A percentile compares a stretch with the other conserved stretches of the same genome.
phyloP scores from a whole-genome alignment of 2,113 vertebrate genomes.

The Rhineura floridana region DNA sequence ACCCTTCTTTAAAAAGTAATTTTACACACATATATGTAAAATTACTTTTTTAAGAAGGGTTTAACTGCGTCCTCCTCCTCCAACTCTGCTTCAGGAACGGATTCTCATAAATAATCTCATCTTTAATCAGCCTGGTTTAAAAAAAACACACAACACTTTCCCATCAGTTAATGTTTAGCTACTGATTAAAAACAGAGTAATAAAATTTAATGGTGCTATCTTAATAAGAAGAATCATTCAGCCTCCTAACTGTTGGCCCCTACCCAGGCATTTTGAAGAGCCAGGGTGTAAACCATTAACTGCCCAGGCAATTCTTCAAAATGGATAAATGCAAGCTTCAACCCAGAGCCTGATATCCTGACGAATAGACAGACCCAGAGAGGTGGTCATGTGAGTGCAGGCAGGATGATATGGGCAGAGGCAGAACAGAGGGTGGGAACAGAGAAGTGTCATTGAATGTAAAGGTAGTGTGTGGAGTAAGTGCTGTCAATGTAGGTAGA shows the following conservation, averaged over 20 bases:
- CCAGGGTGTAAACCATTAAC: not conserved
- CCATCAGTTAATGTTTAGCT: constrained; percentile 54
- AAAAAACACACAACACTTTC: not conserved
- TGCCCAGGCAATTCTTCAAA: not conserved
- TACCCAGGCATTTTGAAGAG: not conserved
- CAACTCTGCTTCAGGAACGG: constrained; percentile 7
- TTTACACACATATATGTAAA: too few relatives aligned
- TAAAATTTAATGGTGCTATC: constrained; percentile 50
- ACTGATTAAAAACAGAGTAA: constrained; percentile 54
- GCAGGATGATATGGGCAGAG: not conserved
- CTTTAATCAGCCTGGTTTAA: constrained; percentile 33
- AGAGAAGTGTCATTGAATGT: not conserved
- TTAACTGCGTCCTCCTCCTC: constrained; percentile 6
- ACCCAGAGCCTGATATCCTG: not conserved
- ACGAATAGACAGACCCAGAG: not conserved
- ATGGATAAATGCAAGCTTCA: not conserved
- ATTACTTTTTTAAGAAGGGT: constrained; percentile 9
- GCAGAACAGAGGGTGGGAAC: not conserved
- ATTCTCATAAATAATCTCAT: constrained; percentile 34
- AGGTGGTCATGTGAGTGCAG: not conserved
- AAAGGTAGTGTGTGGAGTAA: not conserved
- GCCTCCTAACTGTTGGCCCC: constrained; percentile 35
- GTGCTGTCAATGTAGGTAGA: not conserved
- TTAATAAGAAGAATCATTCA: constrained; percentile 40
- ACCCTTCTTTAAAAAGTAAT: too few relatives aligned